Conservation (phyloP, 2,888 invertebrate genomes). For the Eupithecia insigniata region DNA sequence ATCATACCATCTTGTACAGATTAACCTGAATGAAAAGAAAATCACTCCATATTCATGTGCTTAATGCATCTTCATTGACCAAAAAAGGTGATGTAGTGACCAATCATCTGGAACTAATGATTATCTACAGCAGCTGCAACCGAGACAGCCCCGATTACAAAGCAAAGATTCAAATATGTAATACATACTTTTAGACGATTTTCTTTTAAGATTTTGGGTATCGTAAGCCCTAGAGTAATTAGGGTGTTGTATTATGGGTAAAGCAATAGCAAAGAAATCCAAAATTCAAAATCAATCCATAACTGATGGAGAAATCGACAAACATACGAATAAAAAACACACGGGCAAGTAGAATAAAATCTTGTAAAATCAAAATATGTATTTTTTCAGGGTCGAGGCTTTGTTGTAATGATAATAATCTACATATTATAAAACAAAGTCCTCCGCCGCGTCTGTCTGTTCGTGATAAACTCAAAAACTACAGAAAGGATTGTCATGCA, state of each 20-base stretch:
- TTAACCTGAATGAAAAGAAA: constrained; percentile 33
- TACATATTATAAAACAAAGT: no score
- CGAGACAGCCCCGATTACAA: background rate
- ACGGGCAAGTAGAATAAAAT: no score
- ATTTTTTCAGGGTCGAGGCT: no score
- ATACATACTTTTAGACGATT: background rate
- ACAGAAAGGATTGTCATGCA: no score
- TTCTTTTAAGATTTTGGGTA: background rate
- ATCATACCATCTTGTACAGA: constrained; percentile 16
- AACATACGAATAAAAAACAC: no score
- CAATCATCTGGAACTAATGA: constrained; percentile 24
- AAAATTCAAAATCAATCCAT: no score
- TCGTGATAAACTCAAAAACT: no score
- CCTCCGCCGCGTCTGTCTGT: no score
- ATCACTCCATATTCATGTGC: constrained; percentile 29
- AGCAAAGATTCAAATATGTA: background rate
- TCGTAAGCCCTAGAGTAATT: background rate
- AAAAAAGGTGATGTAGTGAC: constrained; percentile 17
- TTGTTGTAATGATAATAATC: no score
- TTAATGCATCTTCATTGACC: constrained; percentile 21
- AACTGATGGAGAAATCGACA: no score
- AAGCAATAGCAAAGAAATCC: background rate
- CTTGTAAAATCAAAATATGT: no score
- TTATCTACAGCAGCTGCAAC: background rate
- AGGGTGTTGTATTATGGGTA: background rate